Evolutionary conservation across 2,888 invertebrate species (phyloP), one percentile per base, ranked within the genome.

Genomic region (Byasa hedistus): DNA sequence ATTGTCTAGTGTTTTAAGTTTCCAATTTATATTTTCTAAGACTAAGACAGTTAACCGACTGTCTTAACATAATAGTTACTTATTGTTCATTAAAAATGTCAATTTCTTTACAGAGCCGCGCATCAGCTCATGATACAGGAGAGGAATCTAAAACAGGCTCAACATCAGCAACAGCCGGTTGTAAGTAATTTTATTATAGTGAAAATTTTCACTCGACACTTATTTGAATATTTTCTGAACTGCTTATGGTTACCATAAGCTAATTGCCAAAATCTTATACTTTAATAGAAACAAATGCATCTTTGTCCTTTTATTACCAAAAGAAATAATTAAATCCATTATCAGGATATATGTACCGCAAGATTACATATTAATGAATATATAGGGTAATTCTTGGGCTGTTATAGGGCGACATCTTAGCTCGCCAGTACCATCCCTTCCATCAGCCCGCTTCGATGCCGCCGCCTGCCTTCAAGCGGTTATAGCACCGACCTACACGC

Each of bases 121-220:
- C 97, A 98, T 86, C 96, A 96, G 77, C 91, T 98, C 68, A 92
- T 97, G 79, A 91, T 95, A 70, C 95, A 96, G 76, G 96, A 96
- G 82, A 87, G 83, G 71, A 90, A 89, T 75, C 72, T 90, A 67
- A 92, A 92, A 75, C 91, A 90, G 79, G 86, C 82, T 64, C 92
- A 92, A 73, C 86, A 79, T 68, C 89, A 89, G 76, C 87, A 84
- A 76, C 78, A 86, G 24, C 89, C 86, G 85, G 87, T 90, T 82
- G 91, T 91, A 88, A 90, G 91, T 87, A 85, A 83, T 72, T 51
- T n/a, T 12, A 2, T 39, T 39, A 39, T 39, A 12, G 39, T 3
- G 12, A 39, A 15, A 15, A 15, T 39, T 39, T 39, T 39, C 39
- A 15, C 15, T 39, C 15, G 12, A 3, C 15, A 12, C 15, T 39